Evolutionary conservation across 2,797 vertebrate genomes (phyloP), one percentile per base, ranked within the genome.

Genomic region (Schizothorax lantsangensis): DNA sequence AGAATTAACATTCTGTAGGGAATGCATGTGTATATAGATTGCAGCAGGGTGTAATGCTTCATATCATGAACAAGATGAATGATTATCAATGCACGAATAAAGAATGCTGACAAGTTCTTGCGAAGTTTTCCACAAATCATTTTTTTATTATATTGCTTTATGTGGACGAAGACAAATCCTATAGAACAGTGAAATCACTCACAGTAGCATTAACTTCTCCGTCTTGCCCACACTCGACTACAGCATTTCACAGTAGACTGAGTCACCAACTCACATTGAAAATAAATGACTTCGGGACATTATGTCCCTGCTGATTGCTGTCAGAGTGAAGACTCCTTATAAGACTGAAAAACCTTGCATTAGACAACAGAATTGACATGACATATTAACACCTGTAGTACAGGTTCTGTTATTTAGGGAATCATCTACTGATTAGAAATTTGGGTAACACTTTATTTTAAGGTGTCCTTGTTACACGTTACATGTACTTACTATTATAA

Each of bases 81-180:
- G 62, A 69, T 68, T 69, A 68, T 81, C 64, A 68, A 69, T 49
- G 30, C 43, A 49, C 6, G 0, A 36, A 49, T 36, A 64, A 81
- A 81, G 12, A 81, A 36, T n/a, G 19, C 64, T 52, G 80, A 81
- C 19, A 68, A 43, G 33, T 69, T 81, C 62, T 69, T 54, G 30
- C 19, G 14, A 1, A 0, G 64, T 52, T 52, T 81, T 69, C 57
- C 78, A 45, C 78, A 45, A 38, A 79, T 62, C 23, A 19, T 64
- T 43, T 38, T 33, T 62, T 79, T 79, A 11, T 64, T 64, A 79
- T 30, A 64, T 79, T 79, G 57, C 38, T 62, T 64, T 45, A 43
- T 69, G 62, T 49, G 79, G 62, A 81, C 45, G 9, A 30, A 81
- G 64, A 81, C 45, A n/a, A 68, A 81, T 81, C 64, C 30, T 81